Evolutionary conservation across 2,113 vertebrate species (phyloP), one percentile per base, ranked within the genome.

Genomic region (Tamias sibiricus): DNA sequence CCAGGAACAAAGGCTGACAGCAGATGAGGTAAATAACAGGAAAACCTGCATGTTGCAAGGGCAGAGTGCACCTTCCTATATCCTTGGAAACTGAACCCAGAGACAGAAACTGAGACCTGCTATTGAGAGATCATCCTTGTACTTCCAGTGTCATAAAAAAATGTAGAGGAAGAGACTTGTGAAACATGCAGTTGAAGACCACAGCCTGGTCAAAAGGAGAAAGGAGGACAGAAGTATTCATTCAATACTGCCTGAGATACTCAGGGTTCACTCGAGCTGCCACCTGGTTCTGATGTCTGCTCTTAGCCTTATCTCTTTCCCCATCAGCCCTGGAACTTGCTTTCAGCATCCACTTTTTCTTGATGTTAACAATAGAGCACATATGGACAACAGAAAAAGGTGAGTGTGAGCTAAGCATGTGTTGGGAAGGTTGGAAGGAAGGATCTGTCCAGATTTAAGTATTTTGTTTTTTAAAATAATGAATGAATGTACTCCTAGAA

Each of bases 341-440:
- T 8, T 87, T 83, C 10, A 12, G 7, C 19, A 49, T 37, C 22
- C 44, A 2, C 69, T 80, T 22, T 19, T 71, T 19, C 74, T 69
- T 3, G 8, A 4, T 81, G 42, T 77, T 84, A 71, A 72, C 37
- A 54, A 28, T 2, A 37, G 24, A 37, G 22, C 24, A 90, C 30
- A 52, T 59, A 42, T 93, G 19, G 24, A 68, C 1, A 79, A 64
- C 24, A 89, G 40, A 66, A 19, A 80, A 90, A 92, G 30, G 28
- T 1, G 7, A 30, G 0, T 8, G 30, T 69, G 72, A 88, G 20
- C 6, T 24, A 81, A 16, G 30, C 2, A 4, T 35, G 68, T 6
- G 28, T 0, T 26, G 35, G 5, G 66, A 64, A 4, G 3, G 0
- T 11, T 64, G 20, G 6, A 17, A 49, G 8, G 3, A 17, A 59